Evolutionary conservation across 2,888 invertebrate species (phyloP), one percentile per base, ranked within the genome.

Genomic region (Tigriopus californicus): DNA sequence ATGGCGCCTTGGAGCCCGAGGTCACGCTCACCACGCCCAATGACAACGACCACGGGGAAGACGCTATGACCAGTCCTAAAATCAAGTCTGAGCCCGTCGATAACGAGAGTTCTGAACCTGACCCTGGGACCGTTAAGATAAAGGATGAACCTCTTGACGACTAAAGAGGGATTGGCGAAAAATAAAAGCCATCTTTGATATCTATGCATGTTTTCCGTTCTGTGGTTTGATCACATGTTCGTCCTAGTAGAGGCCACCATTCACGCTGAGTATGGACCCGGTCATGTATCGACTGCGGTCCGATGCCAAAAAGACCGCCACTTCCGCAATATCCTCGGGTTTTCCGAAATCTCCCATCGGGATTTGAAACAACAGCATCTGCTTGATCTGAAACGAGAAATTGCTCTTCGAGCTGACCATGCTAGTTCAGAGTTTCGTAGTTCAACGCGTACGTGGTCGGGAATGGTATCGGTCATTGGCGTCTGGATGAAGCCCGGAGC

Each of bases 261-360:
- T 58, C 2, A 60, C 60, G 20, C 60, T 33, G 1, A 60, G 15
- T 10, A 15, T 18, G 1, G 56, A 46, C 6, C 57, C 60, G 4
- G 44, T 60, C 13, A 60, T 60, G 41, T 59, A 60, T 13, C 33
- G 47, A 15, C 46, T 40, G 33, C 33, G 24, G 13, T 20, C n/a
- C 1, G 58, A 58, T 1, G 61, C 58, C 41, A 61, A 41, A 20
- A 61, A 61, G 20, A 41, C 61, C 10, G 46, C 61, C 1, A 42
- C 25, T 49, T 49, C 52, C 24, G 61, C 61, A 41, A 61, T 49
- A 47, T 61, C 61, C 41, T 49, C 61, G 12, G 61, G 61, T 24
- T 60, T 40, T 13, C 61, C 61, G 8, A 47, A 41, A 33, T 47
- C 18, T 4, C 61, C 51, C 11, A 61, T 41, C 1, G 58, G 42